Evolutionary conservation across 2,888 invertebrate genomes (phyloP), one percentile per base, ranked within the genome.

Genomic region (Crematogaster levior): DNA sequence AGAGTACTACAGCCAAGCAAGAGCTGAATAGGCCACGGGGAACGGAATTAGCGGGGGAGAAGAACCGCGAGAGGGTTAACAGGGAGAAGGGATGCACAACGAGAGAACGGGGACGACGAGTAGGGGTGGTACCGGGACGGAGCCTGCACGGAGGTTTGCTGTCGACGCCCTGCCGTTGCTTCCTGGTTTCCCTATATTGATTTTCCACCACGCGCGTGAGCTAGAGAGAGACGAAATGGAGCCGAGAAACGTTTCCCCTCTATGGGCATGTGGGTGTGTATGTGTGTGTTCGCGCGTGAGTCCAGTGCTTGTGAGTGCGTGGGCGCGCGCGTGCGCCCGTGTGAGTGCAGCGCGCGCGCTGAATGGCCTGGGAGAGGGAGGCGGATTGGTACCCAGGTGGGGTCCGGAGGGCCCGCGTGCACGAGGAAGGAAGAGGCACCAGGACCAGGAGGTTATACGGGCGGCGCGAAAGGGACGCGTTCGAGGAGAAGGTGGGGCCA

Each of bases 141-240:
- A 93, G 93, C 91, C 89, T 92, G 91, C 89, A 90, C 89, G 85
- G 91, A 91, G 91, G 92, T 91, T 68, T 90, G 92, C 93, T 92
- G 94, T 94, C 93, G 94, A 94, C 94, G 94, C 93, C 94, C 93
- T 89, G 91, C 91, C 91, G 92, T 92, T 91, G 93, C 92, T 93
- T 93, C 92, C 93, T 93, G 93, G 93, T 93, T 92, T 93, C 92
- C 93, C 94, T 93, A 93, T 94, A 94, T 94, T 94, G 94, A 94
- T 94, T 94, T 94, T 94, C 92, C 90, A 91, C 90, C 85, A 89
- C 85, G 84, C 85, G 68, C 84, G 85, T 80, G 88, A 84, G 87
- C 84, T 81, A 83, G 85, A 89, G 87, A 86, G 87, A 89, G 90
- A 85, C 86, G 66, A 77, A 82, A 73, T 68, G 73, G 58, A 82